Conservation (phyloP, 2,113 vertebrate species). For the Plectropomus leopardus region DNA sequence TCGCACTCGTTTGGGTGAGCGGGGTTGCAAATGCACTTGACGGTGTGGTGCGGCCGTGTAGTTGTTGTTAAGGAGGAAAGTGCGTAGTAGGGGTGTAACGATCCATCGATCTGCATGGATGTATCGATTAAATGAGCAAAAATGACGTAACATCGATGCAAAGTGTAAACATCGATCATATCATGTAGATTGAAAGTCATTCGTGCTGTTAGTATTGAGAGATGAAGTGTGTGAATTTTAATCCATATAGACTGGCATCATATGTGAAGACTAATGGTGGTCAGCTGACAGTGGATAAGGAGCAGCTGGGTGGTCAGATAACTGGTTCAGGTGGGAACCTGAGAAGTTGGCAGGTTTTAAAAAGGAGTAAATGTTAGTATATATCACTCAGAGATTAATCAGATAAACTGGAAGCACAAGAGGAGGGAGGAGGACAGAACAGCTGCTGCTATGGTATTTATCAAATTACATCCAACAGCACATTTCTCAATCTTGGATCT, state of each 20-base stretch:
- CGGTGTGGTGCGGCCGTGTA: too few species aligned
- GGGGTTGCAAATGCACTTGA: too few species aligned
- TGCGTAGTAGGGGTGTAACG: too few species aligned
- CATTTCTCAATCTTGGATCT: not conserved
- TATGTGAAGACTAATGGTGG: not conserved
- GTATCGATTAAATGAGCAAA: too few species aligned
- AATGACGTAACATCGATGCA: too few species aligned
- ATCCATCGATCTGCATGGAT: too few species aligned
- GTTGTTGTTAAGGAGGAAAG: too few species aligned
- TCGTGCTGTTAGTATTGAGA: slow-evolving; percentile 6
- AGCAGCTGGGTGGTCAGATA: not conserved
- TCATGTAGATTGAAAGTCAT: too few species aligned
- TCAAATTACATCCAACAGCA: not conserved
- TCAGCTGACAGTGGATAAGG: not conserved
- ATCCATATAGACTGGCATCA: not conserved
- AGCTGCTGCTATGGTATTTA: not conserved
- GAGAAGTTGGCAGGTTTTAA: not conserved
- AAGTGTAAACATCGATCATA: too few species aligned
- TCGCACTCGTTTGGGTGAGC: too few species aligned
- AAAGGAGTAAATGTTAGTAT: not conserved
- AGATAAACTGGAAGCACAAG: not conserved
- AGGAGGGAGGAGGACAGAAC: not conserved
- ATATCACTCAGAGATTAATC: not conserved
- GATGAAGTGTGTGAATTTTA: not conserved
- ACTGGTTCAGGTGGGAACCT: not conserved